These are phyloP conservation scores for Aphelenchoides avenae DNA, from an alignment of 1,140 invertebrate species.

Conservation along the genomic window DNA sequence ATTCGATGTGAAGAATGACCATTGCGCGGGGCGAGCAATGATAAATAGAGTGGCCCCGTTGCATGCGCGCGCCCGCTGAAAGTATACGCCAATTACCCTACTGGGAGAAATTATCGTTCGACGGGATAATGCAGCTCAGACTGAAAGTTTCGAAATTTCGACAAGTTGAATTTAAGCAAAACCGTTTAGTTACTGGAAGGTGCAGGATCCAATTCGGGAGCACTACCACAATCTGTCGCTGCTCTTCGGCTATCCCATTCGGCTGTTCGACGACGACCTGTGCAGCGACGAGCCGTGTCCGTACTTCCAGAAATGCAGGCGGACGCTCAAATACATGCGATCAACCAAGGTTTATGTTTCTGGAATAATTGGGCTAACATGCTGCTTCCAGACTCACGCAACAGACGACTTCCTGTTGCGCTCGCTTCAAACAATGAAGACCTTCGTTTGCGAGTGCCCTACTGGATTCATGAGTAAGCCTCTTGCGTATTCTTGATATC, in stretches of 20 bases:
- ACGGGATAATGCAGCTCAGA: no score
- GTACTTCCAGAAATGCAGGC: constrained; percentile 88
- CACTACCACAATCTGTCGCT: constrained; percentile 5
- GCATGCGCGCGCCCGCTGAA: no score
- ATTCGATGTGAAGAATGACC: no score
- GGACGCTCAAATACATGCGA: constrained; percentile 85
- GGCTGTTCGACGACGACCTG: constrained; percentile 93
- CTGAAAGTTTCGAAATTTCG: no score
- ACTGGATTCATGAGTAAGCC: constrained; percentile 64
- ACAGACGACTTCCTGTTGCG: constrained; percentile 86
- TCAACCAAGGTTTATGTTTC: constrained; percentile 65
- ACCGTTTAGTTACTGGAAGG: no score
- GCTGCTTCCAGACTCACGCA: constrained; percentile 64
- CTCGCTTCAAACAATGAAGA: constrained; percentile 88
- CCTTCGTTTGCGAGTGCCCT: constrained; percentile 84
- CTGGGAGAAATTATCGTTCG: no score
- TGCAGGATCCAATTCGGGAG: constrained; percentile 7
- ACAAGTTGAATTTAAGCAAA: no score
- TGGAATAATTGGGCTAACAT: constrained; percentile 11
- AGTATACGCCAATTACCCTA: no score
- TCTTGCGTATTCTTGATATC: constrained; percentile 13
- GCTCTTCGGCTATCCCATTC: constrained; percentile 65
- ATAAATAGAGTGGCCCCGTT: no score
- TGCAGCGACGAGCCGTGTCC: constrained; percentile 91
- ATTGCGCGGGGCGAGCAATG: no score